Conservation (phyloP, 2,113 vertebrate genomes). For the Nesoenas mayeri region DNA sequence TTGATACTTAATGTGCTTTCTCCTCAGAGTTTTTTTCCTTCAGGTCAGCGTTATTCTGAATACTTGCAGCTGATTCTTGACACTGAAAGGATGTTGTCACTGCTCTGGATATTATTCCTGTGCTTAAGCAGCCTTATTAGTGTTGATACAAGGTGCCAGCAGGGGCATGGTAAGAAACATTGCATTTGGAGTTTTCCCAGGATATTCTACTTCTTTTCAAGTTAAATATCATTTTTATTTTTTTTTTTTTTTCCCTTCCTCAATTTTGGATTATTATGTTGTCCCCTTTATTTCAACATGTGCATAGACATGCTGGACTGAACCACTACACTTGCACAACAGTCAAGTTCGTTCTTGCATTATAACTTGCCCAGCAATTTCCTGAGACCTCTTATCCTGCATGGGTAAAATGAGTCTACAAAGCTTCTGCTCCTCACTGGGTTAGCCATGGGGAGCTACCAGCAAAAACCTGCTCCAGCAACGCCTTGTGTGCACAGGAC, state of each 20-base stretch:
- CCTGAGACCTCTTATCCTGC: neutral
- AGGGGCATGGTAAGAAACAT: neutral
- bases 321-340: neutral
- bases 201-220: neutral
- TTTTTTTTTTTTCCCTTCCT: neutral
- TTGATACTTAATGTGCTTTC: neutral
- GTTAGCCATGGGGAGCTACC: neutral
- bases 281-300: neutral
- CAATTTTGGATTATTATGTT: neutral
- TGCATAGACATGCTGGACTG: neutral
- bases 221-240: neutral
- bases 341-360: neutral
- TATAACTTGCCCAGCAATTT: neutral
- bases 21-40: neutral
- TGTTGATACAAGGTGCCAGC: neutral
- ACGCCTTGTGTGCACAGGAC: neutral
- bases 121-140: neutral
- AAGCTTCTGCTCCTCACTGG: neutral
- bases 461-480: neutral
- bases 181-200: neutral
- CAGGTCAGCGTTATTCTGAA: neutral
- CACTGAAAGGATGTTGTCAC: neutral
- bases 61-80: neutral
- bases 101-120: neutral
- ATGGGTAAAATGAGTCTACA: neutral